These are phyloP conservation scores for Kradibia gibbosae DNA, from an alignment of 1,140 invertebrate genomes.

Conservation along the genomic window DNA sequence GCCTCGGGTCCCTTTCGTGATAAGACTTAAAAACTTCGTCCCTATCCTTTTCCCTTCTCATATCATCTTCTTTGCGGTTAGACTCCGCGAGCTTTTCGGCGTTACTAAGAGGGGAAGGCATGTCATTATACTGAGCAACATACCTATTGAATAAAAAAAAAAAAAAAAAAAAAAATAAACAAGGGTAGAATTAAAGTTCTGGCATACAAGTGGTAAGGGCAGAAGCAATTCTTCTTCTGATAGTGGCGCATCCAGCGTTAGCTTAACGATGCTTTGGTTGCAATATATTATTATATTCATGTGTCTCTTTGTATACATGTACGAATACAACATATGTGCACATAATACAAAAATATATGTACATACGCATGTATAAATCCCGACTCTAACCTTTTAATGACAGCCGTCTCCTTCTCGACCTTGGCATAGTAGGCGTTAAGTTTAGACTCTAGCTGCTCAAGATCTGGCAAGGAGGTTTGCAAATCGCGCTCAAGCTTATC, in stretches of 20 bases:
- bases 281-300: too few species aligned
- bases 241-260: neutral
- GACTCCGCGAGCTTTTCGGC: constrained; percentile 69
- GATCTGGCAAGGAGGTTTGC: constrained; percentile 77
- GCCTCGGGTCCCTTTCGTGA: constrained; percentile 67
- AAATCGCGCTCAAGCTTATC: constrained; percentile 77
- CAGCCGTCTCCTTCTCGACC: constrained; percentile 80
- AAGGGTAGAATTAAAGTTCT: neutral
- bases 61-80: constrained; percentile 68
- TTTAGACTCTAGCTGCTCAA: constrained; percentile 84
- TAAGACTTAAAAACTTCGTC: constrained; percentile 68
- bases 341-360: constrained; percentile 36
- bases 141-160: constrained; percentile 69
- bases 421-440: constrained; percentile 84
- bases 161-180: constrained; percentile 31
- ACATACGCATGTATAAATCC: constrained; percentile 28
- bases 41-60: constrained; percentile 67
- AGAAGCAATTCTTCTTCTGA: constrained; percentile 5
- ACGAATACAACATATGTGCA: constrained; percentile 21
- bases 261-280: too few species aligned
- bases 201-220: constrained; percentile 2
- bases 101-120: constrained; percentile 71
- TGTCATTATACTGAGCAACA: constrained; percentile 72
- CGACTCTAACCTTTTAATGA: constrained; percentile 70
- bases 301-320: neutral